Percentiles rank a stretch among this genome's conserved stretches.
These are phyloP conservation scores for Seriola quinqueradiata DNA, from an alignment of 2,113 vertebrate genomes.

Conservation along the genomic window DNA sequence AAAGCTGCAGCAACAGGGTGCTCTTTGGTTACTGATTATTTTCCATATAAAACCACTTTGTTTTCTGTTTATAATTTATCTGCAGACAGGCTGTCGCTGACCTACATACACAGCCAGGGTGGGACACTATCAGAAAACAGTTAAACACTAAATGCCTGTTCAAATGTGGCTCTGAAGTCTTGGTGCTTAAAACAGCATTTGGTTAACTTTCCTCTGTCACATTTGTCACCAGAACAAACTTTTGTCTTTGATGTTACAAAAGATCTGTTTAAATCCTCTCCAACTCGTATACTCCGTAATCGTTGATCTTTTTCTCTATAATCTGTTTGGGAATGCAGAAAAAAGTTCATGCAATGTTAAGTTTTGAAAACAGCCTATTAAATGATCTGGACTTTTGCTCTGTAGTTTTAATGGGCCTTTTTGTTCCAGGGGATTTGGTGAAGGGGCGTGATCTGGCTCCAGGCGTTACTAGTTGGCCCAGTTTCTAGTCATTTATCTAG, in stretches of 20 bases:
- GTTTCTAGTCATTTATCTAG: conserved; percentile 67
- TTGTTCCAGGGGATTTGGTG: conserved; percentile 8
- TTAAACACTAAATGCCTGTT: conserved; percentile 5
- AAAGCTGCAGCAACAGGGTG: conserved; percentile 45
- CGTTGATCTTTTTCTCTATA: neutral
- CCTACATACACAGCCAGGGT: conserved; percentile 50
- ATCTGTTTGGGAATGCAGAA: neutral
- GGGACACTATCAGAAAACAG: conserved; percentile 34
- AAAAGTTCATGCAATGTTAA: neutral
- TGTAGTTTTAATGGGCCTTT: conserved; percentile 11
- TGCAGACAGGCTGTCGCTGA: conserved; percentile 49
- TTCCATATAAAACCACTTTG: conserved; percentile 56
- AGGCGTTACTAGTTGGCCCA: conserved; percentile 64
- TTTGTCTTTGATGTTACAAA: neutral
- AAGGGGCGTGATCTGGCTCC: conserved; percentile 39
- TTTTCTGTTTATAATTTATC: conserved; percentile 61
- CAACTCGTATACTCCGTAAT: neutral
- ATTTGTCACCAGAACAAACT: conserved; percentile 7
- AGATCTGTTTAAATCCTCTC: neutral
- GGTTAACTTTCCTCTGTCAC: conserved; percentile 22
- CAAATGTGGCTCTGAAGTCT: conserved; percentile 9
- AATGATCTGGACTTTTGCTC: neutral
- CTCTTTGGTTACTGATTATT: conserved; percentile 71
- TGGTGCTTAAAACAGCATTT: conserved; percentile 5
- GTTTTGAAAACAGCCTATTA: neutral